phyloP scores from a whole-genome alignment of 2,888 invertebrate species.

The Rambutsinella grinnellia region DNA sequence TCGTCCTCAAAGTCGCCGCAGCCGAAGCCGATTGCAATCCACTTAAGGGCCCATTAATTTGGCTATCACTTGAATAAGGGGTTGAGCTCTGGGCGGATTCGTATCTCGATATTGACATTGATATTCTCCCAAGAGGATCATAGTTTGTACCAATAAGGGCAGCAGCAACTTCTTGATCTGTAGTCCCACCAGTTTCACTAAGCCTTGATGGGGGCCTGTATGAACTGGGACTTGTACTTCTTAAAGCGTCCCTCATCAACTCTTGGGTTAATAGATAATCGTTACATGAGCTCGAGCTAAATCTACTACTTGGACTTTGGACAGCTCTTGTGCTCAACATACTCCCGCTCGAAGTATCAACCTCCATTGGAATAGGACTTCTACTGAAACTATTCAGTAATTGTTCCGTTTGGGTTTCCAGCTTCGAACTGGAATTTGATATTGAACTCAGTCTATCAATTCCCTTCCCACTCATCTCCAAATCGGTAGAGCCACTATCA shows the following conservation, averaged over 20 bases:
- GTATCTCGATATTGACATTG: slow-evolving; percentile 74
- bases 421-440: slow-evolving; percentile 48
- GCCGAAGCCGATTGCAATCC: slow-evolving; percentile 20
- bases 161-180: slow-evolving; percentile 76
- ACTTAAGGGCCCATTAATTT: slow-evolving; percentile 35
- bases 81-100: slow-evolving; percentile 67
- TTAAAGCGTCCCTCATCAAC: slow-evolving; percentile 54
- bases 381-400: slow-evolving; percentile 45
- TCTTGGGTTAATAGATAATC: slow-evolving; percentile 59
- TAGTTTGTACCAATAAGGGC: slow-evolving; percentile 65
- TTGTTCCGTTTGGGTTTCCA: slow-evolving; percentile 35
- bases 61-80: slow-evolving; percentile 52
- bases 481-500: slow-evolving; percentile 53
- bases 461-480: slow-evolving; percentile 39
- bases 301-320: slow-evolving; percentile 56
- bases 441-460: slow-evolving; percentile 42
- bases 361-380: slow-evolving; percentile 58
- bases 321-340: slow-evolving; percentile 59
- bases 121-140: slow-evolving; percentile 59
- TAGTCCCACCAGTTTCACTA: slow-evolving; percentile 71
- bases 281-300: slow-evolving; percentile 55
- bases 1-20: slow-evolving; percentile 71
- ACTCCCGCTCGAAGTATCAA: slow-evolving; percentile 50
- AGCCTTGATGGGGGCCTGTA: slow-evolving; percentile 76
- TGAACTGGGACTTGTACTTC: slow-evolving; percentile 50